Base-by-base conservation (phyloP, 2,888 invertebrate species). In the Drosophila niveifrons region DNA sequence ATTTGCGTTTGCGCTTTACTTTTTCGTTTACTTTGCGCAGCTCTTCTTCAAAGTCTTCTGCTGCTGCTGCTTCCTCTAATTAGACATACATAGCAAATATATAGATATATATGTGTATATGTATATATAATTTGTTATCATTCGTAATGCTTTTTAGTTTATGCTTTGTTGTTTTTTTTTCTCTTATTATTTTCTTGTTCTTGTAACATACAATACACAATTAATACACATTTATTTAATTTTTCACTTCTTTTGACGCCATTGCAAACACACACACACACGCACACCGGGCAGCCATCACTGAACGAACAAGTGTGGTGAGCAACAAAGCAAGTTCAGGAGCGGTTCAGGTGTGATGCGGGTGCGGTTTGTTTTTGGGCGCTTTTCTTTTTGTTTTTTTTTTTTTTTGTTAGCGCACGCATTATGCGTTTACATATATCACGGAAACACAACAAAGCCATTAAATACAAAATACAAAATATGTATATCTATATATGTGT, bases 391-490 rank as follows among this genome's bases (percentile, higher is more conserved):
- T 23, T 3, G 4, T 23, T 23, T 23, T 23, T 4, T 23, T 23
- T 4, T 23, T 23, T 23, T n/a, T n/a, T n/a, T n/a, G n/a, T n/a
- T n/a, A n/a, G n/a, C n/a, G n/a, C n/a, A 23, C 23, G n/a, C 78
- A 66, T 65, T 86, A 83, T 84, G 88, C 88, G 88, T 88, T 83
- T 78, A 83, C 89, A 87, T 78, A 87, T 83, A 84, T 84, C 89
- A 89, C 89, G 90, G 69, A 84, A 84, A 84, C 89, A 84, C 89
- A 84, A 84, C 84, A 89, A 84, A 84, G 84, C 88, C 86, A 84
- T 88, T 82, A 75, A 75, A 75, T 75, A 75, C 75, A 75, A 78
- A 78, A 75, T 78, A 66, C 29, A 74, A 41, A 64, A 62, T 67
- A 63, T 59, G 71, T 65, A 72, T 61, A 67, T 62, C 64, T 59